These are phyloP conservation scores for Salarias fasciatus DNA, from an alignment of 2,797 vertebrate species.

Conservation along the genomic window DNA sequence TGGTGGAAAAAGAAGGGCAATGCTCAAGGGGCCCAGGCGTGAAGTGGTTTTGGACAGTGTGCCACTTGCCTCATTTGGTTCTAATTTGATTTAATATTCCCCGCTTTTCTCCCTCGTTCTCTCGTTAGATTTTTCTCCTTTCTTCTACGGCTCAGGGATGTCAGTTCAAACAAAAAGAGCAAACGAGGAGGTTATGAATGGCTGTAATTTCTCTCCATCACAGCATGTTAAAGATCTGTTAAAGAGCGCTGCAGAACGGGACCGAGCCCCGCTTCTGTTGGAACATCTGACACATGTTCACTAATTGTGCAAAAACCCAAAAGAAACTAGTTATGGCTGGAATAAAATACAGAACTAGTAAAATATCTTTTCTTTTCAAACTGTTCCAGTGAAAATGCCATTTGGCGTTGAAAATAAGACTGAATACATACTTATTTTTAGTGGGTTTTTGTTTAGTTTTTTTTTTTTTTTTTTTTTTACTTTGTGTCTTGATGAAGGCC, in stretches of 20 bases:
- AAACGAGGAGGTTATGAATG: constrained; percentile 52
- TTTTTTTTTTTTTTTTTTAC: neutral
- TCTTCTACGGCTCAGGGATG: constrained; percentile 53
- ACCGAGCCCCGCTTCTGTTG: constrained; percentile 10
- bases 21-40: constrained; percentile 64
- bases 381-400: no score
- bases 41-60: constrained; percentile 71
- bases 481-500: neutral
- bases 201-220: constrained; percentile 43
- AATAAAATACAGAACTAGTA: neutral
- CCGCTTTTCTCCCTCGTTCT: constrained; percentile 48
- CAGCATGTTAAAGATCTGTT: constrained; percentile 30
- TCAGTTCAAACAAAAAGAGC: constrained; percentile 62
- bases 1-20: constrained; percentile 64
- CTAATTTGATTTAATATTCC: constrained; percentile 72
- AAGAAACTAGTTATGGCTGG: neutral
- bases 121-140: constrained; percentile 48
- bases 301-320: neutral
- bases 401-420: no score
- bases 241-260: constrained; percentile 30
- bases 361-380: neutral
- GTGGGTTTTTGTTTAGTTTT: no score
- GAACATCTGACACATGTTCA: constrained; percentile 12
- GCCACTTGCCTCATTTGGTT: constrained; percentile 74
- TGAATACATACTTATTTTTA: no score